These are phyloP conservation scores for Protomyctophum bolini DNA, from an alignment of 2,113 vertebrate genomes.

Conservation along the genomic window DNA sequence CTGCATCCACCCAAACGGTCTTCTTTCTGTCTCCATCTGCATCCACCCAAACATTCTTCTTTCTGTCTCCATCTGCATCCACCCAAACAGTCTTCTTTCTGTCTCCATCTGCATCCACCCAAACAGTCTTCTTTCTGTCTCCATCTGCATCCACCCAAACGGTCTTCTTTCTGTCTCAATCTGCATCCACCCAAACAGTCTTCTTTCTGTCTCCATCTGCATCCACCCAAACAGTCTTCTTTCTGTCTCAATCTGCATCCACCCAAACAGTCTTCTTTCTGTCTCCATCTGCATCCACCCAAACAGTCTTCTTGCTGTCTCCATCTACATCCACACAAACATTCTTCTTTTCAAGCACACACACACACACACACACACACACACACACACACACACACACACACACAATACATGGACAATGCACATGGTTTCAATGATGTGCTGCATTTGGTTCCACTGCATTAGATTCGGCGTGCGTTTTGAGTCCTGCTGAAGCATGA, in stretches of 20 bases:
- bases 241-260: background rate
- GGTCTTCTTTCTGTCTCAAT: background rate
- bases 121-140: background rate
- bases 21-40: background rate
- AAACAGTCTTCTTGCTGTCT: too few species aligned
- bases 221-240: background rate
- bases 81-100: background rate
- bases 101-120: background rate
- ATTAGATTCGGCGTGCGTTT: background rate
- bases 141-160: background rate
- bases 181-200: background rate
- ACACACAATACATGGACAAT: background rate
- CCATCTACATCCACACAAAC: too few species aligned
- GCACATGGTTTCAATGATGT: background rate
- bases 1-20: background rate
- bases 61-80: constrained; percentile 1
- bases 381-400: too few species aligned
- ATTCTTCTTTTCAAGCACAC: too few species aligned
- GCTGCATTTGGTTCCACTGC: background rate
- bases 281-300: too few species aligned
- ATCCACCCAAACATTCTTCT: background rate
- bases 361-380: too few species aligned
- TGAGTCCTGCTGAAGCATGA: background rate
- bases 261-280: background rate
- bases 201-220: background rate